Percentiles rank a stretch among this genome's conserved stretches.
These are phyloP conservation scores for Lichenostomus cassidix DNA, from an alignment of 2,113 vertebrate genomes.

Conservation along the genomic window DNA sequence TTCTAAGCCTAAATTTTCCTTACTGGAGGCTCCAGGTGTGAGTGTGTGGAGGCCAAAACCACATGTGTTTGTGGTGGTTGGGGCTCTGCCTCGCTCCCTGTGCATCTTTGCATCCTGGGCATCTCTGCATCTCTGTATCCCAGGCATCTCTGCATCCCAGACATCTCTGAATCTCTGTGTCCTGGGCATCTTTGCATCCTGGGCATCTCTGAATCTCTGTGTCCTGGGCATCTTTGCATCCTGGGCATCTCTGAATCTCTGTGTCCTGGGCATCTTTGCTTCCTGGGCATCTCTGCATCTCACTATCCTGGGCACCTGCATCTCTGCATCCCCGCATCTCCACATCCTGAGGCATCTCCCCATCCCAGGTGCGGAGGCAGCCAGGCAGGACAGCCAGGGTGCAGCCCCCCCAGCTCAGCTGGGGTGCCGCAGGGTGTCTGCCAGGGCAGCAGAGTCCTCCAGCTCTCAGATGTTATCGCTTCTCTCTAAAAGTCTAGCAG, in stretches of 20 bases:
- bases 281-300: not conserved
- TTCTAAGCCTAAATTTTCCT: not conserved
- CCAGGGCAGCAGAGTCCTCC: slow-evolving; percentile 8
- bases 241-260: not conserved
- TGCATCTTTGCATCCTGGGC: not conserved
- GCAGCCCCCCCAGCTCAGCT: not conserved
- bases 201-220: no score
- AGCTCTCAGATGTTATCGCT: not conserved
- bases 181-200: not conserved
- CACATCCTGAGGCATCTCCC: not conserved
- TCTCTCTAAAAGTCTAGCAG: not conserved
- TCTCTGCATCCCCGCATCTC: no score
- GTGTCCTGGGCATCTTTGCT: not conserved
- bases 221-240: not conserved
- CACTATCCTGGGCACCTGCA: no score
- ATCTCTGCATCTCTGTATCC: not conserved
- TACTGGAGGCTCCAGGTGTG: not conserved
- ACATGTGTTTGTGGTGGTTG: not conserved
- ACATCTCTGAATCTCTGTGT: not conserved
- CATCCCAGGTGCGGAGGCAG: not conserved
- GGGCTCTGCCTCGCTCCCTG: not conserved
- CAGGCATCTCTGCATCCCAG: not conserved
- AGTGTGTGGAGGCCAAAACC: not conserved
- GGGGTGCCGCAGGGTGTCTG: not conserved
- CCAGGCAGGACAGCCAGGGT: accelerated